Percentiles rank a stretch among this genome's conserved stretches.
Conservation (phyloP, 2,888 invertebrate species). For the Anorthoa munda region DNA sequence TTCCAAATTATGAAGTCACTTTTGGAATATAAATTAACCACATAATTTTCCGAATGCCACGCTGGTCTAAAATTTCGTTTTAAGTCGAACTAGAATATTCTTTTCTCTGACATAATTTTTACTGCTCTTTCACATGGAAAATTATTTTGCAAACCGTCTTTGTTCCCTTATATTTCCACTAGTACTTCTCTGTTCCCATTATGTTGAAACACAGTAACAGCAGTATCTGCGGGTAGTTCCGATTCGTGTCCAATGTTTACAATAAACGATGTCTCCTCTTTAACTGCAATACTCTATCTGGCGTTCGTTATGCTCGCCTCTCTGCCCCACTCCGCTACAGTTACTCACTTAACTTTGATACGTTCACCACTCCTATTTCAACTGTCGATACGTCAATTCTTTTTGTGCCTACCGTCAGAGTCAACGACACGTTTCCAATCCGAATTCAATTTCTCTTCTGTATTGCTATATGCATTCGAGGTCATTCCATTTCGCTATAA, state of each 20-base stretch:
- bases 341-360: conserved; percentile 48
- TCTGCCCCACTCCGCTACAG: conserved; percentile 34
- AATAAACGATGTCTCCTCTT: conserved; percentile 47
- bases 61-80: conserved; percentile 29
- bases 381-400: conserved; percentile 69
- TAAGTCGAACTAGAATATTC: conserved; percentile 27
- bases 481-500: conserved; percentile 39
- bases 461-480: conserved; percentile 50
- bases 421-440: conserved; percentile 67
- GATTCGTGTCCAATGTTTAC: conserved; percentile 58
- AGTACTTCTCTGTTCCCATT: conserved; percentile 44
- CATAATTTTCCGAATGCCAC: conserved; percentile 29
- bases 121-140: background rate
- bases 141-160: background rate
- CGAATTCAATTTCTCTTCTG: conserved; percentile 65
- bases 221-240: conserved; percentile 50
- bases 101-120: conserved; percentile 16
- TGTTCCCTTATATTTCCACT: conserved; percentile 7
- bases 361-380: conserved; percentile 59
- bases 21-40: conserved; percentile 48
- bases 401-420: conserved; percentile 56
- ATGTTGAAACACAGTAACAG: conserved; percentile 28
- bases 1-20: conserved; percentile 47
- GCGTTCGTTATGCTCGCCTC: conserved; percentile 35
- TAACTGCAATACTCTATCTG: conserved; percentile 52